phyloP scores from a whole-genome alignment of 2,113 vertebrate genomes.

The Chloropsis hardwickii region DNA sequence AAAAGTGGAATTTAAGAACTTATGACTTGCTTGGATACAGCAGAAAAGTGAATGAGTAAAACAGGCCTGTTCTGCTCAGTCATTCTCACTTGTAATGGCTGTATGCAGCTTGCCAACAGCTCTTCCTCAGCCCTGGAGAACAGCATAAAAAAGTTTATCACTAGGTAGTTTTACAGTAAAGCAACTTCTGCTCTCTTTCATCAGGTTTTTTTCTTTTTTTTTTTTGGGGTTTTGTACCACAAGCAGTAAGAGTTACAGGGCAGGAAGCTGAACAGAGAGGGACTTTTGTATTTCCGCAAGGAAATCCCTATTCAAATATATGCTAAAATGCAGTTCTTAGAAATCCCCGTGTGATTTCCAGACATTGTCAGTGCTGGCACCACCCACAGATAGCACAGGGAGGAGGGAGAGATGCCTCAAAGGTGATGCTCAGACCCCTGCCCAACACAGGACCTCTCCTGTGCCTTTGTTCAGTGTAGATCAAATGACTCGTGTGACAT shows the following conservation, averaged over 20 bases:
- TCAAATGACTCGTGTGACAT: rapidly evolving
- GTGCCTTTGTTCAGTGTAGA: not conserved
- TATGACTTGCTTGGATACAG: constrained; percentile 18
- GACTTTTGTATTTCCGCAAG: not conserved
- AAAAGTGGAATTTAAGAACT: not conserved
- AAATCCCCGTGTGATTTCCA: not conserved
- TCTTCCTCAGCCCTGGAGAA: not conserved
- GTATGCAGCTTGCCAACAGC: constrained; percentile 15
- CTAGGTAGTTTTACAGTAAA: constrained; percentile 10
- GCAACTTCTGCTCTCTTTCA: not conserved
- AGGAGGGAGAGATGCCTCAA: not conserved
- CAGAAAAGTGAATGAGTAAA: constrained; percentile 51
- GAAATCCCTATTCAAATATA: constrained; percentile 31
- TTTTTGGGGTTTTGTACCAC: not conserved
- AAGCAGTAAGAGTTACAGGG: not conserved
- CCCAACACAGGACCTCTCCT: rapidly evolving
- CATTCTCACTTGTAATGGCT: constrained; percentile 41
- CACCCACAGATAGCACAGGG: not conserved
- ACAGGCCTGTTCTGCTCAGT: constrained; percentile 42
- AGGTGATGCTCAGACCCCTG: not conserved
- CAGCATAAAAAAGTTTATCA: constrained; percentile 37
- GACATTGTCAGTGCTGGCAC: not conserved
- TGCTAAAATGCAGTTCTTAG: not conserved
- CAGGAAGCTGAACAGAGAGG: not conserved
- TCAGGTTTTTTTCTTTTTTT: not conserved